Evolutionary conservation across 2,113 vertebrate genomes (phyloP), one percentile per base, ranked within the genome.

Genomic region (Pollimyrus isidori): DNA sequence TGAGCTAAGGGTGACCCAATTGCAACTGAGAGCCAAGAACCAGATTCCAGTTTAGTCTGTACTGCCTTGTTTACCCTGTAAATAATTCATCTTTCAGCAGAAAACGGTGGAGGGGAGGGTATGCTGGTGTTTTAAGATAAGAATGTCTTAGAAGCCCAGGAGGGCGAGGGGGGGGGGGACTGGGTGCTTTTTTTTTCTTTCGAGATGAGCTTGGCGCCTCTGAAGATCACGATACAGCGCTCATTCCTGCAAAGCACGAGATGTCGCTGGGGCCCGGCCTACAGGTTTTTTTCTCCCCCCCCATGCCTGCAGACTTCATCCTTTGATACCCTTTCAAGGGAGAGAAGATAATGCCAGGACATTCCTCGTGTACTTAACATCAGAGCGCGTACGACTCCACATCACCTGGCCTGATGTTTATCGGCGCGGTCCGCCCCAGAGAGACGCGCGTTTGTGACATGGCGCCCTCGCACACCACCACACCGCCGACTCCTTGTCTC

Each of bases 61-160:
- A 94, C 93, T 93, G 90, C 91, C 93, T 94, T 94, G 95, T 95
- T 95, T 94, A 94, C 94, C 93, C 92, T 94, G 93, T 94, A 95
- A 95, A 95, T 94, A 94, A 94, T 94, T 94, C 92, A 93, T 92
- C 92, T 92, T 92, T 92, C 91, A 91, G 91, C 91, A 91, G 91
- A 92, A 94, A 93, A 91, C 90, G 92, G 90, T 93, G n/a, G 87
- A 92, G 89, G 88, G 85, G 52, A 56, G 58, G 52, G 45, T 13
- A 88, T 7, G 62, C 52, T 83, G 52, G 76, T 84, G 49, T 89
- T 87, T 87, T 85, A 76, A 86, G 89, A 90, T 86, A 46, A 90
- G 89, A 50, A 80, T 87, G 89, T 90, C 76, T 87, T 65, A 89
- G 58, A 48, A 80, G 58, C 42, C 9, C 52, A 83, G 85, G 84